phyloP scores from a whole-genome alignment of 2,888 invertebrate species.

The Diaperis boleti region DNA sequence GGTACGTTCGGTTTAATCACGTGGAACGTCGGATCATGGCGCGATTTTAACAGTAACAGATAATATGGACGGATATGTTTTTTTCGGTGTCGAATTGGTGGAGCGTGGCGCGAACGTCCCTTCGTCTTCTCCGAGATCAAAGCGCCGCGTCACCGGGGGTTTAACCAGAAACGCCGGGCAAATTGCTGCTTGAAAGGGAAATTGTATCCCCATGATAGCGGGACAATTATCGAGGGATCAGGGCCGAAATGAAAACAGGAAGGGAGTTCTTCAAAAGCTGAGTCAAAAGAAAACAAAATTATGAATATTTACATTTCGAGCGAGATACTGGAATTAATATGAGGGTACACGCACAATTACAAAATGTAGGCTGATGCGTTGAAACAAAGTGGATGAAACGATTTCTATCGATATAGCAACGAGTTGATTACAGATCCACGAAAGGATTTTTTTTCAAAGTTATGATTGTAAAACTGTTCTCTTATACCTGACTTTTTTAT shows the following conservation, averaged over 20 bases:
- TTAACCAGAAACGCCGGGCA: constrained; percentile 2
- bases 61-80: constrained; percentile 11
- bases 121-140: constrained; percentile 25
- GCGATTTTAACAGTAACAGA: constrained; percentile 22
- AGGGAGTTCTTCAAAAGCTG: no score
- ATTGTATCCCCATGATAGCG: constrained; percentile 11
- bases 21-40: constrained; percentile 23
- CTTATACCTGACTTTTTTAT: no score
- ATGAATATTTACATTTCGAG: no score
- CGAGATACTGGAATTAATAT: no score
- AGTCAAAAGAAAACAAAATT: no score
- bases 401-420: no score
- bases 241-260: not conserved
- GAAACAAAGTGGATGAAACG: no score
- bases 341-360: no score
- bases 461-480: no score
- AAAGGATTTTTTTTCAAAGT: no score
- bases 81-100: not conserved
- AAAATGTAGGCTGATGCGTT: no score
- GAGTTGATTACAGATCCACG: no score
- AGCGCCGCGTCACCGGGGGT: constrained; percentile 2
- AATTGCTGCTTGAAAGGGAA: constrained; percentile 21
- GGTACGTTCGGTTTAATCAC: constrained; percentile 25
- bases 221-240: constrained; percentile 4
- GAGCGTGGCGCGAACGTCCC: constrained; percentile 20